Evolutionary conservation across 1,140 invertebrate genomes (phyloP), one percentile per base, ranked within the genome.

Genomic region (Drosophila malerkotliana): DNA sequence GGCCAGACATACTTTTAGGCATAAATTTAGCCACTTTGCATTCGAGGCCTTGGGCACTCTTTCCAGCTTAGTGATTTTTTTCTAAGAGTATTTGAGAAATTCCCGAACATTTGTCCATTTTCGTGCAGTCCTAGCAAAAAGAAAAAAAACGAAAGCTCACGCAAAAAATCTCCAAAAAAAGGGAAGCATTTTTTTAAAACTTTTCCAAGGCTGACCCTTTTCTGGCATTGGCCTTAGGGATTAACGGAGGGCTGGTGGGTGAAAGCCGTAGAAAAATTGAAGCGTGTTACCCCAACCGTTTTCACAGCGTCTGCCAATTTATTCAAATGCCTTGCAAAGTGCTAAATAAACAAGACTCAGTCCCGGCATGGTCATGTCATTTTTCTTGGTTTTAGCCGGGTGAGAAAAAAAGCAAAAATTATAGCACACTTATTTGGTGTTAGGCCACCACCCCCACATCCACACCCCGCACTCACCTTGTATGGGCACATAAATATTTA

Each of bases 401-500:
- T 32, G 52, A 7, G 34, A 53, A 55, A 39, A 26, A 26, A 51
- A 26, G n/a, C 18, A 56, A 60, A 74, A 60, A 73, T 74, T 61
- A 69, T 62, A 61, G 52, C 34, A 54, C 30, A 71, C 72, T 69
- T 69, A 68, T 75, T 72, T 54, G 52, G 58, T 41, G 71, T 60
- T 61, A 6, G 56, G 37, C 41, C 39, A 14, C 51, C 18, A 37
- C 9, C 37, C 30, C 9, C 21, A 0, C 21, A 21, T 21, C 2
- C 3, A 14, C 14, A 2, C 28, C 34, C 30, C 47, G 41, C 62
- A 72, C 89, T 93, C 94, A 98, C 98, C 97, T 96, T 97, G 96
- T 78, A 96, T 96, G 44, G 98, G 98, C 5, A 97, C 96, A 92
- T 98, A 99, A 90, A 99, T 97, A 92, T 99, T 99, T 73, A 99